phyloP scores from a whole-genome alignment of 2,797 vertebrate species.

The Sibirionetta formosa region DNA sequence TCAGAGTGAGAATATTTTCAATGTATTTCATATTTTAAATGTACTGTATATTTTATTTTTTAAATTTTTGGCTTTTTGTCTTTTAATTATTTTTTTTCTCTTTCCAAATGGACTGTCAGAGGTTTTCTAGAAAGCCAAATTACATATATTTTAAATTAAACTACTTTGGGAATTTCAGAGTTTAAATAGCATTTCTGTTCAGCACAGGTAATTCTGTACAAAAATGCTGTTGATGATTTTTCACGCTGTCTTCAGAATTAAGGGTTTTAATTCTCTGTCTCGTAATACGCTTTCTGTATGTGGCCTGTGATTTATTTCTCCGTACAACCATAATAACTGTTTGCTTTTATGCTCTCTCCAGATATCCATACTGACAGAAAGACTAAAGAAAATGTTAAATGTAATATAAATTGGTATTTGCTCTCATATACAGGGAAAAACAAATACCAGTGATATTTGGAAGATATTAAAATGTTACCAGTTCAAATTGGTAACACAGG shows the following conservation, averaged over 20 bases:
- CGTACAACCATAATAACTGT: not conserved
- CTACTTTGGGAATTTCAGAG: not conserved
- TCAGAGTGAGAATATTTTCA: not conserved
- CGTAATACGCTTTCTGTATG: not conserved
- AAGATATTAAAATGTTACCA: not conserved
- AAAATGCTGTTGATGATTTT: not conserved
- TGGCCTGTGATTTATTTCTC: not conserved
- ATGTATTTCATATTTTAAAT: not conserved
- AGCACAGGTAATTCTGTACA: not conserved
- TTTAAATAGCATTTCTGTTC: not conserved
- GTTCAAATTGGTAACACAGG: not conserved
- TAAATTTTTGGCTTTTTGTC: not conserved
- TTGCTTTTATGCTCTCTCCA: not conserved
- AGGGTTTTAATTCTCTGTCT: not conserved
- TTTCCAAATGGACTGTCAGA: not conserved
- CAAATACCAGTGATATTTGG: not conserved
- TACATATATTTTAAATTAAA: not conserved
- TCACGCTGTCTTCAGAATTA: not conserved
- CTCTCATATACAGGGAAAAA: not conserved
- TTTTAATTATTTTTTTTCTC: not conserved
- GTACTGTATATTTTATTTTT: not conserved
- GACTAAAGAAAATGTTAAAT: not conserved
- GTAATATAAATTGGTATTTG: not conserved
- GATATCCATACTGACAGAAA: not conserved
- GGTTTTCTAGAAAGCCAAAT: not conserved